phyloP scores from a whole-genome alignment of 1,140 invertebrate species.

The Drosophila parvula region DNA sequence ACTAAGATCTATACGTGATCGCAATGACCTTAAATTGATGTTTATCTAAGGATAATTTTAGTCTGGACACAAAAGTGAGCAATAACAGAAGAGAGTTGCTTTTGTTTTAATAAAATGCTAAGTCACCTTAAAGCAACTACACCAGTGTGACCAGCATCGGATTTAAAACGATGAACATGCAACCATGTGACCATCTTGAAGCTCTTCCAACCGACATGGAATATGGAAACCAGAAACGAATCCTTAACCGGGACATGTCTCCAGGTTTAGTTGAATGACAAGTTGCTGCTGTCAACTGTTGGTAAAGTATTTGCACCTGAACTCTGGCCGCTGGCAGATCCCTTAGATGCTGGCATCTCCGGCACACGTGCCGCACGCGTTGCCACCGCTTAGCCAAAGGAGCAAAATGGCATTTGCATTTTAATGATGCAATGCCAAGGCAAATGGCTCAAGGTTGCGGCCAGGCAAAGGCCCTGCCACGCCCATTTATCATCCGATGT shows the following conservation, averaged over 20 bases:
- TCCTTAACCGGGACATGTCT: background rate
- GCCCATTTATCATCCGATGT: slow-evolving; percentile 26
- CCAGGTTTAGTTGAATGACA: slow-evolving; percentile 9
- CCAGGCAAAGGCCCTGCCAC: background rate
- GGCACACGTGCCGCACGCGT: slow-evolving; percentile 24
- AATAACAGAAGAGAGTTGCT: background rate
- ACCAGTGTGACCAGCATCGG: background rate
- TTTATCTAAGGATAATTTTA: too few relatives aligned
- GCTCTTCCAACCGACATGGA: background rate
- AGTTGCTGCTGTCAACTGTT: slow-evolving; percentile 18
- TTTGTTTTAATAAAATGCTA: too few relatives aligned
- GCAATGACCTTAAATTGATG: too few relatives aligned
- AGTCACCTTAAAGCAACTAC: background rate
- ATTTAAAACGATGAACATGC: background rate
- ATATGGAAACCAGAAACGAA: slow-evolving; percentile 1
- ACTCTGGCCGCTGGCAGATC: background rate
- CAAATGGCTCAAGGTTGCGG: background rate
- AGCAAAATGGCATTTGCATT: slow-evolving; percentile 63
- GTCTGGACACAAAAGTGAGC: background rate
- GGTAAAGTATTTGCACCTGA: slow-evolving; percentile 31
- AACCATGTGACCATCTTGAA: slow-evolving; percentile 11
- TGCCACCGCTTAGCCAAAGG: slow-evolving; percentile 21
- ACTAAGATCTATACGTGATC: too few relatives aligned
- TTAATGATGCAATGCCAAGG: slow-evolving; percentile 57
- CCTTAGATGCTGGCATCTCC: background rate